Evolutionary conservation across 1,140 invertebrate species (phyloP).

Genomic region (Brachionus koreanus): DNA sequence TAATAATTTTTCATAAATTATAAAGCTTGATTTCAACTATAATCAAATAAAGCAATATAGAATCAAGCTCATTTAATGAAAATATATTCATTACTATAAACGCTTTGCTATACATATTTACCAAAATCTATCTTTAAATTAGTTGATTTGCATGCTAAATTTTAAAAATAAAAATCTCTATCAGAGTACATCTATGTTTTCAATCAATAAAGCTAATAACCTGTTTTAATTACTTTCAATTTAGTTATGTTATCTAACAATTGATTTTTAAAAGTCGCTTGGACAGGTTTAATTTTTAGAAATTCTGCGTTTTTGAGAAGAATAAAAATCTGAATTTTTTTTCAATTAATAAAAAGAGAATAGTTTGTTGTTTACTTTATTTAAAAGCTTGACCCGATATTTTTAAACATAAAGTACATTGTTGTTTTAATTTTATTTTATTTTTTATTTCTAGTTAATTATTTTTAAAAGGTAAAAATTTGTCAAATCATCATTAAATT

Average conservation of each 20-base stretch:
- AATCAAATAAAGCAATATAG: neutral
- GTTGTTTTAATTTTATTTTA: no score
- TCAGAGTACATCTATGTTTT: neutral
- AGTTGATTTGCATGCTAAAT: constrained; percentile 26
- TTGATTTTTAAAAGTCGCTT: no score
- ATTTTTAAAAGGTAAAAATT: neutral
- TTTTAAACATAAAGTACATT: no score
- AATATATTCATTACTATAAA: neutral
- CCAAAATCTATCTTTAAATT: neutral
- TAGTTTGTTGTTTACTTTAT: no score
- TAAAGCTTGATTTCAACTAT: neutral
- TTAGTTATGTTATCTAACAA: no score
- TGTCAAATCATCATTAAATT: neutral
- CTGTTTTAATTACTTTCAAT: no score
- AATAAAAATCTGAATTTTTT: no score
- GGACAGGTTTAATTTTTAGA: no score
- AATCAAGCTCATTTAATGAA: neutral
- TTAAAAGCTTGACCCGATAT: no score
- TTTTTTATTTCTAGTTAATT: neutral
- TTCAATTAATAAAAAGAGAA: no score
- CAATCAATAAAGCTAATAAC: neutral
- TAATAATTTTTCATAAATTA: constrained; percentile 25
- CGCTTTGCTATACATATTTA: constrained; percentile 14
- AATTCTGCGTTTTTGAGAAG: no score
- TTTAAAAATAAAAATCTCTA: neutral